Evolutionary conservation across 2,113 vertebrate genomes (phyloP), one percentile per base, ranked within the genome.

Genomic region (Entomyzon cyanotis): DNA sequence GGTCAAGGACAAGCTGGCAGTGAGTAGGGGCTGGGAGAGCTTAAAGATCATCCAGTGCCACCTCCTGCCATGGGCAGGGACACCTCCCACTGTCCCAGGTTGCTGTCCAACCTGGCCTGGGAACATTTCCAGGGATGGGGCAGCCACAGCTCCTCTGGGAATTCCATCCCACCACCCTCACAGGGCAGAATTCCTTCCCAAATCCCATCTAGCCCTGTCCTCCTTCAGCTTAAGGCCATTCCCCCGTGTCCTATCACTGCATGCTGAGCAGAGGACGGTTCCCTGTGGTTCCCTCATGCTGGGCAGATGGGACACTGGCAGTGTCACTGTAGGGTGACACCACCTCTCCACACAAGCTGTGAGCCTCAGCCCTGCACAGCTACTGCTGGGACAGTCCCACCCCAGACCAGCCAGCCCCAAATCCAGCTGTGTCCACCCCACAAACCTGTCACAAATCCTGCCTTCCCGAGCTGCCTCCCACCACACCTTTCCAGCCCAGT

Each of bases 1-100:
- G 79, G 99, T 99, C 97, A 99, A 98, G 96, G 99, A 98, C 97
- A 99, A 98, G 93, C 98, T 99, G 93, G 98, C 98, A 46, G 99
- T 99, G 98, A 98, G 98, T 98, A 8, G 76, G 17, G 64, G 30
- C 87, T 7, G 7, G 7, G 65, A 11, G 31, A 37, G 37, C 31
- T 19, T 2, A 10, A 12, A 1, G 2, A 31, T 1, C 58, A 10
- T 0, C 41, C 58, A 49, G n/a, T 30, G 20, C 42, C 41, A 25
- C 30, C 49, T 30, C 56, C 42, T 88, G 67, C 49, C 41, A 4
- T 0, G 42, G 31, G 4, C 65, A 49, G 50, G 58, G 42, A 37
- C 86, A 23, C 27, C 18, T 39, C 1, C 15, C 68, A 28, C 37
- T 12, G 7, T 1, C 22, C 52, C 59, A 65, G 31, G 3, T 1